Evolutionary conservation across 1,140 invertebrate genomes (phyloP).

Genomic region (Uloborus diversus): DNA sequence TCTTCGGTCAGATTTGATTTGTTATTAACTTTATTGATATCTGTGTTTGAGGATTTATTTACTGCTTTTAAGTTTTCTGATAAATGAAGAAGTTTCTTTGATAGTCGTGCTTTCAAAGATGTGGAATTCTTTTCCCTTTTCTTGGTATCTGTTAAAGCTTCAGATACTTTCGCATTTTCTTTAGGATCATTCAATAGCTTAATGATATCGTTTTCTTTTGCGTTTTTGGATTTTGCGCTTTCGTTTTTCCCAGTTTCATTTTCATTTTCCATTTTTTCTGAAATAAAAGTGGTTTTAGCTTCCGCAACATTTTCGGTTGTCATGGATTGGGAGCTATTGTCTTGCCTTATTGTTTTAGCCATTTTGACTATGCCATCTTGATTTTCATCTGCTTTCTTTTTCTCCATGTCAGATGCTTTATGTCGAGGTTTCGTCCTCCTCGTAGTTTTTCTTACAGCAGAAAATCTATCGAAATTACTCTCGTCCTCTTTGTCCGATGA

Average conservation of each 20-base stretch:
- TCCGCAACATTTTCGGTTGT: no score
- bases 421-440: conserved; percentile 37
- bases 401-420: conserved; percentile 10
- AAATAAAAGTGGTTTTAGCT: no score
- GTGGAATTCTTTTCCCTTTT: conserved; percentile 45
- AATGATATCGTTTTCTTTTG: background rate
- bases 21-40: background rate
- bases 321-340: no score
- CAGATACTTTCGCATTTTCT: background rate
- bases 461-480: conserved; percentile 57
- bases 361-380: no score
- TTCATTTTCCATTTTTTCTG: no score
- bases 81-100: conserved; percentile 50
- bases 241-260: background rate
- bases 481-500: conserved; percentile 31
- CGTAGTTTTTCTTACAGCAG: conserved; percentile 58
- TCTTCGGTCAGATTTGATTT: background rate
- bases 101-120: conserved; percentile 53
- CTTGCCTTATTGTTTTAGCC: no score
- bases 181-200: conserved; percentile 6
- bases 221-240: background rate
- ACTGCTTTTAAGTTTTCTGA: conserved; percentile 56
- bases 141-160: conserved; percentile 24
- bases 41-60: background rate
- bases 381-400: conserved; percentile 1